Base-by-base conservation (phyloP, 2,113 vertebrate genomes). In the Callorhinus ursinus region DNA sequence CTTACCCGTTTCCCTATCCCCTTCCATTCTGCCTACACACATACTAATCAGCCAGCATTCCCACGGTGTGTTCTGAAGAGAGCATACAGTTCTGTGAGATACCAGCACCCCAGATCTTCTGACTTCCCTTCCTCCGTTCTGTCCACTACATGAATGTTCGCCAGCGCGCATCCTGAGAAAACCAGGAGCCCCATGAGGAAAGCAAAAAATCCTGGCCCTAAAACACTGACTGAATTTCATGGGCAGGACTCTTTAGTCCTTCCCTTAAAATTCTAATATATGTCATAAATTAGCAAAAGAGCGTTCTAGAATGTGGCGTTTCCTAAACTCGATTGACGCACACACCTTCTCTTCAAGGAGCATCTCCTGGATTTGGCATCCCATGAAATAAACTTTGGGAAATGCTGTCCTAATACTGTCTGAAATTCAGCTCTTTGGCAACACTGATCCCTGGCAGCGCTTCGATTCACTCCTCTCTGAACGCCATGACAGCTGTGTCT, bases 151-250 rank as follows among this genome's bases (percentile, higher is more conserved):
- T 72, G 13, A 26, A 61, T 31, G 36, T 63, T 93, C n/a, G 0
- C 46, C 46, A 6, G 9, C 81, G 1, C 57, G 0, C 61, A 55
- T 53, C 92, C 71, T 89, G 72, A 69, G 71, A 92, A 94, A 95
- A 42, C 49, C 61, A 53, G 11, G 31, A 1, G 2, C 51, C 42
- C 7, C 0, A 3, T 7, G 31, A n/a, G 49, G 2, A 5, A 5
- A 63, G 22, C 14, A 8, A 69, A 88, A 53, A 86, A 67, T 59
- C 14, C 13, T 19, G 59, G 18, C 19, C 49, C 65, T 18, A 16
- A 67, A 46, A 87, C 42, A 28, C 49, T 26, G 74, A 90, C 51
- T 31, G 16, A 65, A 55, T 33, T 76, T 51, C n/a, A 53, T 81
- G 92, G 49, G 6, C 12, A 57, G 26, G 7, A 81, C 16, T 69